A percentile compares a stretch with the other conserved stretches of the same genome.
phyloP scores from a whole-genome alignment of 1,140 invertebrate genomes.

The Akabosia matsudoensis region DNA sequence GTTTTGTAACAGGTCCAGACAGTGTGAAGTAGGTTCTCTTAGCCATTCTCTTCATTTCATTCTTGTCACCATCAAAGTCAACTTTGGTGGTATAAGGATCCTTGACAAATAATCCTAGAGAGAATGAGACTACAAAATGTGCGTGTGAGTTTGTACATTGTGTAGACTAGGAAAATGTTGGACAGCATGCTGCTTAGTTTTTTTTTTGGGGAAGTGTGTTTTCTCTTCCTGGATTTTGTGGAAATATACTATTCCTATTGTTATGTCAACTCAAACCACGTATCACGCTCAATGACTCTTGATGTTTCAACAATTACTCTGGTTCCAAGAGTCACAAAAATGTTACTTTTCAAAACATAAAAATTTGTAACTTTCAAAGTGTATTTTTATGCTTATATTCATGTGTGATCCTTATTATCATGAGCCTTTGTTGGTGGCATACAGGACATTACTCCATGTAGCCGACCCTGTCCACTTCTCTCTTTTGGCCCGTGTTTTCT shows the following conservation, averaged over 20 bases:
- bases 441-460: background rate
- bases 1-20: no score
- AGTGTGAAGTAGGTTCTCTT: background rate
- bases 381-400: background rate
- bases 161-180: background rate
- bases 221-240: background rate
- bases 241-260: background rate
- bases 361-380: no score
- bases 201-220: background rate
- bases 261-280: no score
- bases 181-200: background rate
- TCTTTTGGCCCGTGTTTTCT: background rate
- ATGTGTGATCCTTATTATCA: background rate
- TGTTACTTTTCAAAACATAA: background rate
- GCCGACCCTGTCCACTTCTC: background rate
- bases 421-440: background rate
- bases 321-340: background rate
- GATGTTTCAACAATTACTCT: background rate
- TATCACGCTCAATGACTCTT: background rate
- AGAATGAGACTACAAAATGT: background rate
- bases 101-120: background rate
- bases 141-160: background rate
- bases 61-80: background rate
- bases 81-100: conserved; percentile 14
- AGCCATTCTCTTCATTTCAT: background rate